These are phyloP conservation scores for Mercenaria mercenaria DNA, from an alignment of 1,140 invertebrate genomes.

Conservation along the genomic window DNA sequence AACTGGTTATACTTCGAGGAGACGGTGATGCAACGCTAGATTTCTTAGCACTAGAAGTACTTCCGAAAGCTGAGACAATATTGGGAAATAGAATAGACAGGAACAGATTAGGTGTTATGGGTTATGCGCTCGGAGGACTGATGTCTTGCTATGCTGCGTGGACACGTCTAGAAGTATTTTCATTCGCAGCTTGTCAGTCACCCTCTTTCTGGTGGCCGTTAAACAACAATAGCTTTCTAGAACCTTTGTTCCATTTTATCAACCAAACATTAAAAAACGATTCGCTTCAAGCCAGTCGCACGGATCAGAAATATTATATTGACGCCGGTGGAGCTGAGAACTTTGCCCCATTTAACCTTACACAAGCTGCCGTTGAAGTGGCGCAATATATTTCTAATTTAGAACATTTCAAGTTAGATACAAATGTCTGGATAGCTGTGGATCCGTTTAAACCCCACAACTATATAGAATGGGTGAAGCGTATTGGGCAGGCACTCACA, in stretches of 20 bases:
- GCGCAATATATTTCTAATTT: neutral
- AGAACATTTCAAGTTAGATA: neutral
- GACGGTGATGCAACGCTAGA: neutral
- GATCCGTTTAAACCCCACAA: neutral
- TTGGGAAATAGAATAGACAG: neutral
- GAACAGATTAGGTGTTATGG: slow-evolving; percentile 25
- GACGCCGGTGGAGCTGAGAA: slow-evolving; percentile 38
- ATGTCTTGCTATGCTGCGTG: slow-evolving; percentile 40
- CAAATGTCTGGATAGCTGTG: slow-evolving; percentile 28
- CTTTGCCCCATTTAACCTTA: neutral
- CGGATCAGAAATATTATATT: slow-evolving; percentile 8
- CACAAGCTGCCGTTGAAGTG: slow-evolving; percentile 40
- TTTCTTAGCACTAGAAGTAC: neutral
- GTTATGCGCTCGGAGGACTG: slow-evolving; percentile 45
- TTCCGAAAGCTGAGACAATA: neutral
- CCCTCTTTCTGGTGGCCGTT: slow-evolving; percentile 53
- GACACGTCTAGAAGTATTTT: slow-evolving; percentile 3
- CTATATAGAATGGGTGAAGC: neutral
- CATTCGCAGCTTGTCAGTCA: slow-evolving; percentile 43
- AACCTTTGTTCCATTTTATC: slow-evolving; percentile 15
- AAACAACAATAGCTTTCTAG: neutral
- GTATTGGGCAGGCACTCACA: neutral
- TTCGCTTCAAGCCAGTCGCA: neutral
- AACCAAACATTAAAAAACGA: slow-evolving; percentile 17
- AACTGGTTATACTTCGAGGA: neutral